A percentile compares a stretch with the other conserved stretches of the same genome.
These are phyloP conservation scores for Rhabdomys pumilio DNA, from an alignment of 2,797 vertebrate species.

Conservation along the genomic window DNA sequence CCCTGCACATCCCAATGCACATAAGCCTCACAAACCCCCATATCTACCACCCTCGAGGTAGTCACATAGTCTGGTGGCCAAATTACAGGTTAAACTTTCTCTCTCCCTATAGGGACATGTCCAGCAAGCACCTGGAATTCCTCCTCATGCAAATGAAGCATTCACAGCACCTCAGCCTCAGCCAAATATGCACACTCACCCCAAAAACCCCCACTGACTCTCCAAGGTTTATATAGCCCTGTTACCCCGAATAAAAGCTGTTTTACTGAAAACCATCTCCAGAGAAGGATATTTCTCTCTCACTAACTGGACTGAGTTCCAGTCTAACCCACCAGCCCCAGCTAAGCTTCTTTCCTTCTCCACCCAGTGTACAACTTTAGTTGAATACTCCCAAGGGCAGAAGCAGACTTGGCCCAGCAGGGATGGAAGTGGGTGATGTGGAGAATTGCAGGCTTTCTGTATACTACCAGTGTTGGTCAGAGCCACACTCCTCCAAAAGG, in stretches of 20 bases:
- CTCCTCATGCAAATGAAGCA: not conserved
- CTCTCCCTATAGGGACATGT: not conserved
- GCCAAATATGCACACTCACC: not conserved
- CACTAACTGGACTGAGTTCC: not conserved
- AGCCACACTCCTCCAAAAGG: not conserved
- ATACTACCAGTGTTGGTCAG: not conserved
- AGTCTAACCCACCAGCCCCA: not conserved
- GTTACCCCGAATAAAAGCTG: not conserved
- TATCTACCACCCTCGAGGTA: not conserved
- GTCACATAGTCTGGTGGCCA: not conserved
- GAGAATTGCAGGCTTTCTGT: not conserved
- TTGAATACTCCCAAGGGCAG: not conserved
- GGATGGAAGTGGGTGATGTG: not conserved
- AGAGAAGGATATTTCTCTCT: not conserved
- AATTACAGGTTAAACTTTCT: not conserved
- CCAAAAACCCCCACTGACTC: not conserved
- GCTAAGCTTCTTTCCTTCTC: not conserved
- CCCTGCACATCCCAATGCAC: not conserved
- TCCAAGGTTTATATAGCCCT: not conserved
- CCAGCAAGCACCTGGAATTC: not conserved
- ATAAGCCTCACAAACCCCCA: not conserved
- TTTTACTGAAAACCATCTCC: not conserved
- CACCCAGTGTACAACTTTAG: not conserved
- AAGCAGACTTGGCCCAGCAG: not conserved
- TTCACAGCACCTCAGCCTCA: not conserved